Percentiles rank a stretch among this genome's conserved stretches.
These are phyloP conservation scores for Centrocercus urophasianus DNA, from an alignment of 2,113 vertebrate genomes.

Conservation along the genomic window DNA sequence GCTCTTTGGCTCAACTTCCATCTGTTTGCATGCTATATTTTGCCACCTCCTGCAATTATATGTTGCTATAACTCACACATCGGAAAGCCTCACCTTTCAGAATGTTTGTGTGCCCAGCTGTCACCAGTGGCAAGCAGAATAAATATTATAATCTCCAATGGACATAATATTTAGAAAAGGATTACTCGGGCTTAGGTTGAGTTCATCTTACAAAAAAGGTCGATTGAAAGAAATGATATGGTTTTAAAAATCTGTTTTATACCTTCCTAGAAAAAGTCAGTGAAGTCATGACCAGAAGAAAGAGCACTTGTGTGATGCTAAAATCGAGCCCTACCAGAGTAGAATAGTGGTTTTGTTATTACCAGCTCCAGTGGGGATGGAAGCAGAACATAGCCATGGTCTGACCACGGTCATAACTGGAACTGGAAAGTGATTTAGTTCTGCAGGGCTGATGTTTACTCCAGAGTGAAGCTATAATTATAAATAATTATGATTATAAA, in stretches of 20 bases:
- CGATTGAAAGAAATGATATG: neutral
- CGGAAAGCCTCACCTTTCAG: conserved; percentile 9
- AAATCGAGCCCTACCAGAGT: neutral
- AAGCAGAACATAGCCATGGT: neutral
- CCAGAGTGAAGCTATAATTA: neutral
- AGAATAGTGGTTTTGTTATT: conserved; percentile 32
- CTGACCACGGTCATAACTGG: neutral
- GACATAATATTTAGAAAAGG: conserved; percentile 62
- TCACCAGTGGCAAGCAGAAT: conserved; percentile 38
- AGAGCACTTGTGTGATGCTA: conserved; percentile 27
- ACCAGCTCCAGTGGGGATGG: neutral
- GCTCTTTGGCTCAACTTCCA: conserved; percentile 28
- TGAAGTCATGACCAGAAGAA: conserved; percentile 37
- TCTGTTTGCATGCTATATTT: conserved; percentile 28
- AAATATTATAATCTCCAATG: conserved; percentile 58
- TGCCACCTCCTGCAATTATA: conserved; percentile 32
- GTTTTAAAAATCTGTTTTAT: conserved; percentile 43
- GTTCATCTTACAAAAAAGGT: neutral
- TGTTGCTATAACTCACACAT: neutral
- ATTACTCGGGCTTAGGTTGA: conserved; percentile 50
- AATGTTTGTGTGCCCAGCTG: conserved; percentile 59
- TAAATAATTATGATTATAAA: neutral
- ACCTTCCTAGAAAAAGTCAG: neutral
- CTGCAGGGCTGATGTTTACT: neutral
- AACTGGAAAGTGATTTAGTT: neutral